Evolutionary conservation across 2,113 vertebrate genomes (phyloP).

Genomic region (Potamarius usumacintae): DNA sequence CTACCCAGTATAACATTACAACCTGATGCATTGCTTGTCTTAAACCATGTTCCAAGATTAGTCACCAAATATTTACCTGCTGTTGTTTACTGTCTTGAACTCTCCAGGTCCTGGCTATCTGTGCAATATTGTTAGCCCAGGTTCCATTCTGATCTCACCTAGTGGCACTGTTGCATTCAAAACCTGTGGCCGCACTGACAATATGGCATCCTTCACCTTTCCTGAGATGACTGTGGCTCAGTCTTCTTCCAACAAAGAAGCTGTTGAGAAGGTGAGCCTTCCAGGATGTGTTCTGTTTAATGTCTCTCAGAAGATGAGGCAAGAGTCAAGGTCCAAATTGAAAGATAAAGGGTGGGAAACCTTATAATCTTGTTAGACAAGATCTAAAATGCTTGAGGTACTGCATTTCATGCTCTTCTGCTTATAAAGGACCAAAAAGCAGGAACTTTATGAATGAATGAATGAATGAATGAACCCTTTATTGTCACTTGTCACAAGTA

Average conservation of each 20-base stretch:
- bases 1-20: background rate
- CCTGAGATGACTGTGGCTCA: constrained; percentile 73
- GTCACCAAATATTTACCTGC: background rate
- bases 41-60: background rate
- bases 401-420: background rate
- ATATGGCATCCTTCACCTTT: constrained; percentile 79
- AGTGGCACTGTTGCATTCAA: constrained; percentile 81
- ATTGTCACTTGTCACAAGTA: too few relatives aligned
- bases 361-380: background rate
- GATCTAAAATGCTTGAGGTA: background rate
- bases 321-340: background rate
- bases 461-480: too few relatives aligned
- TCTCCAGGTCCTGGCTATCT: constrained; percentile 70
- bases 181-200: constrained; percentile 68
- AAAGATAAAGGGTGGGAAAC: background rate
- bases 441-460: too few relatives aligned
- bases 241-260: constrained; percentile 55
- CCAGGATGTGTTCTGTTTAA: constrained; percentile 24
- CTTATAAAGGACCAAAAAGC: too few relatives aligned
- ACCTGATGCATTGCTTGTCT: background rate
- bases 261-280: constrained; percentile 75
- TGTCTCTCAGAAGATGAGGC: background rate
- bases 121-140: constrained; percentile 79
- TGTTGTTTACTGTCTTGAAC: background rate
- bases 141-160: constrained; percentile 79